Evolutionary conservation across 2,113 vertebrate genomes (phyloP).

Genomic region (Tautogolabrus adspersus): DNA sequence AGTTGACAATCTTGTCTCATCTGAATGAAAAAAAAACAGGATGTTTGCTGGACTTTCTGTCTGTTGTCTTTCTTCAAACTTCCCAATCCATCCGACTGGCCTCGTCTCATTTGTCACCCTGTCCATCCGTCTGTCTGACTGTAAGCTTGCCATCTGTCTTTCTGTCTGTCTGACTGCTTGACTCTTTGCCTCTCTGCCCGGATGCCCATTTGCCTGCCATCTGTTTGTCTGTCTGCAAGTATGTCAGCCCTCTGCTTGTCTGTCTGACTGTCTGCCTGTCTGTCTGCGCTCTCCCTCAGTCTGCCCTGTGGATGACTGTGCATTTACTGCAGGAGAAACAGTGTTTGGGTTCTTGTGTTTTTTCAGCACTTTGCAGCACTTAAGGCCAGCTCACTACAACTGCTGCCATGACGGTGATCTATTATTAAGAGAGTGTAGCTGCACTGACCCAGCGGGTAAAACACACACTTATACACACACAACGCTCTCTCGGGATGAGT

Average conservation of each 20-base stretch:
- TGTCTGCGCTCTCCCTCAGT: conserved; percentile 1
- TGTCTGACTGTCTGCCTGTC: conserved; percentile 28
- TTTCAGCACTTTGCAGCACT: conserved; percentile 67
- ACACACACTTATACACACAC: conserved; percentile 6
- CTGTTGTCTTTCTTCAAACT: conserved; percentile 19
- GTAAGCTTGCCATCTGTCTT: conserved; percentile 65
- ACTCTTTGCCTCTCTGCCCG: conserved; percentile 61
- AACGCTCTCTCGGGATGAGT: conserved; percentile 40
- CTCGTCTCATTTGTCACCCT: conserved; percentile 51
- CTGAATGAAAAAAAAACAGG: background rate
- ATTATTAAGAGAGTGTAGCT: conserved; percentile 69
- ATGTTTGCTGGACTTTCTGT: conserved; percentile 15
- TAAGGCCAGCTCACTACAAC: conserved; percentile 54
- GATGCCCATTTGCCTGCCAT: conserved; percentile 68
- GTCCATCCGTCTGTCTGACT: conserved; percentile 67
- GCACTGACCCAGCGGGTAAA: conserved; percentile 25
- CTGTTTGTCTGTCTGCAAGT: conserved; percentile 71
- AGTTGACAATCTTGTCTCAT: background rate
- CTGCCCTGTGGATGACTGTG: conserved; percentile 55
- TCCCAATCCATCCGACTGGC: conserved; percentile 51
- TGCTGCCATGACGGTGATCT: conserved; percentile 56
- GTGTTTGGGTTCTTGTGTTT: conserved; percentile 27
- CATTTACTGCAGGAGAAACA: conserved; percentile 42
- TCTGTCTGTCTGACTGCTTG: conserved; percentile 64
- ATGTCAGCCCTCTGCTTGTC: conserved; percentile 45